Evolutionary conservation across 2,797 vertebrate species (phyloP).

Genomic region (Trematomus bernacchii): DNA sequence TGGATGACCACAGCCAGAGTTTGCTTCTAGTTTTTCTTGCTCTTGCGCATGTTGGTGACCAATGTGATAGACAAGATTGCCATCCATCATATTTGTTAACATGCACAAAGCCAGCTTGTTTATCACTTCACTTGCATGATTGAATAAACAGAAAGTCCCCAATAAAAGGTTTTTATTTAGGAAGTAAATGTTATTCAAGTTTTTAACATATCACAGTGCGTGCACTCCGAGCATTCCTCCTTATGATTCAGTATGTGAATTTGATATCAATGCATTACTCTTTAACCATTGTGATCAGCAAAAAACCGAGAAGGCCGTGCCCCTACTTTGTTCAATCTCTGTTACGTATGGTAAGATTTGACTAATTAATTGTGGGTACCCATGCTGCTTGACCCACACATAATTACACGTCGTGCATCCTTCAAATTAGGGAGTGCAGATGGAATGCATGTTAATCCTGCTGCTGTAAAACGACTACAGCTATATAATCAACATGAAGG

Average conservation of each 20-base stretch:
- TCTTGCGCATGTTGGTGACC: conserved; percentile 4
- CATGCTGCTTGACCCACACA: conserved; percentile 32
- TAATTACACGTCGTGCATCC: conserved; percentile 21
- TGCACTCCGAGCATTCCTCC: not conserved
- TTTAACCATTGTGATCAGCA: conserved; percentile 1
- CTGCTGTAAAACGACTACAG: conserved; percentile 12
- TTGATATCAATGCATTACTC: not conserved
- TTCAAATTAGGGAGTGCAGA: conserved; percentile 33
- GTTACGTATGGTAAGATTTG: conserved; percentile 3
- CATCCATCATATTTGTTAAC: conserved; percentile 5
- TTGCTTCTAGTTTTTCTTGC: not conserved
- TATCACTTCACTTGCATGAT: not conserved
- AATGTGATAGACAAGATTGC: not conserved
- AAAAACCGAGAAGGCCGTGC: conserved; percentile 19
- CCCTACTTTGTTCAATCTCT: conserved; percentile 24
- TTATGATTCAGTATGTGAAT: not conserved
- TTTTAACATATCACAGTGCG: conserved; percentile 1
- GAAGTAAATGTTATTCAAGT: not conserved
- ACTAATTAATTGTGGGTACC: conserved; percentile 34
- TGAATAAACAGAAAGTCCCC: conserved; percentile 2
- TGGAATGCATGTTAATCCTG: conserved; percentile 21
- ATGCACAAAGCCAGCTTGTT: not conserved
- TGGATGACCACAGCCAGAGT: not conserved
- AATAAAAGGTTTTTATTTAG: not conserved
- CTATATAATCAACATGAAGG: conserved; percentile 19